Conservation (phyloP, 2,797 vertebrate genomes). For the Enteromius anoplus region DNA sequence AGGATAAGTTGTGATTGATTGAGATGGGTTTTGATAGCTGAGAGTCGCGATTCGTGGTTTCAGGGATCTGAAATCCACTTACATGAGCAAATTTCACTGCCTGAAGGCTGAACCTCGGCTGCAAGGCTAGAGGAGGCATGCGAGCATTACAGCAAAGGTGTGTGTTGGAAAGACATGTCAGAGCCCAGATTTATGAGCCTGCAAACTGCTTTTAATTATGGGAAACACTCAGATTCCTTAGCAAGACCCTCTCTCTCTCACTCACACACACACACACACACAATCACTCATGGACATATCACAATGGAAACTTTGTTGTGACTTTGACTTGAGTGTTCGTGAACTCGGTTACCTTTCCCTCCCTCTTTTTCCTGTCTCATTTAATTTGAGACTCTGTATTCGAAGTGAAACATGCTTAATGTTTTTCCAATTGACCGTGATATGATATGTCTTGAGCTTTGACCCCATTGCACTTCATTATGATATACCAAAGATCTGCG, state of each 20-base stretch:
- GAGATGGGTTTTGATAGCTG: conserved; percentile 20
- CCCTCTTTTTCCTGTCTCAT: background rate
- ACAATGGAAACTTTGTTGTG: conserved; percentile 26
- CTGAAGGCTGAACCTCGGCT: background rate
- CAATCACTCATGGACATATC: conserved; percentile 16
- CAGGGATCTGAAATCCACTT: conserved; percentile 33
- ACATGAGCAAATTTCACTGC: conserved; percentile 21
- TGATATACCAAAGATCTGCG: background rate
- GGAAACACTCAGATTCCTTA: conserved; percentile 36
- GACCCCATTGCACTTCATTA: background rate
- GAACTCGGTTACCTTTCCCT: conserved; percentile 1
- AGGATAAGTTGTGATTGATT: conserved; percentile 32
- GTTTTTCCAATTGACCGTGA: conserved; percentile 27
- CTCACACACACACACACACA: conserved; percentile 15
- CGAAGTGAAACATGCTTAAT: conserved; percentile 3
- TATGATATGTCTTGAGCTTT: conserved; percentile 15
- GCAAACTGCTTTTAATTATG: conserved; percentile 54
- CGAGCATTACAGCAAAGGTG: conserved; percentile 29
- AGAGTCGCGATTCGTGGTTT: background rate
- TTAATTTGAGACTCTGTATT: conserved; percentile 1
- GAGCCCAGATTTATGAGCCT: conserved; percentile 54
- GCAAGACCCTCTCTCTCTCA: background rate
- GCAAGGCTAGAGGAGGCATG: background rate
- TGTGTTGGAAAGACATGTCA: conserved; percentile 26
- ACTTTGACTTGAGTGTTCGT: conserved; percentile 9